A percentile compares a stretch with the other conserved stretches of the same genome.
These are phyloP conservation scores for Orientallactaga sibirica DNA, from an alignment of 2,797 vertebrate genomes.

Conservation along the genomic window DNA sequence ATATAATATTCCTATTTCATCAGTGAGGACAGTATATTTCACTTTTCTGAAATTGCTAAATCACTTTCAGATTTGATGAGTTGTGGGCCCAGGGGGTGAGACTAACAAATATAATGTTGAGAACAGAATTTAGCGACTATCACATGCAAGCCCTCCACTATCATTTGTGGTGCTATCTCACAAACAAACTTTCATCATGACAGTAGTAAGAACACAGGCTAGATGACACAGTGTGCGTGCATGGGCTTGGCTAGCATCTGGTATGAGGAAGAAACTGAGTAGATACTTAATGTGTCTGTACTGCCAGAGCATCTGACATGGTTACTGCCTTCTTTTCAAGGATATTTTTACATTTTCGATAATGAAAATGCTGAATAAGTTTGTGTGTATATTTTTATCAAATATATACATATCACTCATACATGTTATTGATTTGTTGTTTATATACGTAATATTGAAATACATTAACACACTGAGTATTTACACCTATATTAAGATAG, in stretches of 20 bases:
- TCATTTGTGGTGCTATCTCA: background rate
- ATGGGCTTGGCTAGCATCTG: background rate
- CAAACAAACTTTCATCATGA: background rate
- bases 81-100: background rate
- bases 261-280: background rate
- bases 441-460: background rate
- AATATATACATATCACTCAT: background rate
- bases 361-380: background rate
- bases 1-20: background rate
- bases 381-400: background rate
- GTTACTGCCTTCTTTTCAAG: background rate
- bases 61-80: slow-evolving; percentile 19
- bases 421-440: background rate
- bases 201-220: background rate
- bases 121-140: background rate
- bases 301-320: too few relatives aligned
- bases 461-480: background rate
- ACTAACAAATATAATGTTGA: background rate
- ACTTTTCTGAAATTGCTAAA: slow-evolving; percentile 1
- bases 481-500: slow-evolving; percentile 31
- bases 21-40: background rate
- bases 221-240: background rate
- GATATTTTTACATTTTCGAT: background rate
- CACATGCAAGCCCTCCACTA: background rate
- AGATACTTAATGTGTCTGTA: too few relatives aligned